Conservation (phyloP, 2,888 invertebrate species). For the Apodemia zela region DNA sequence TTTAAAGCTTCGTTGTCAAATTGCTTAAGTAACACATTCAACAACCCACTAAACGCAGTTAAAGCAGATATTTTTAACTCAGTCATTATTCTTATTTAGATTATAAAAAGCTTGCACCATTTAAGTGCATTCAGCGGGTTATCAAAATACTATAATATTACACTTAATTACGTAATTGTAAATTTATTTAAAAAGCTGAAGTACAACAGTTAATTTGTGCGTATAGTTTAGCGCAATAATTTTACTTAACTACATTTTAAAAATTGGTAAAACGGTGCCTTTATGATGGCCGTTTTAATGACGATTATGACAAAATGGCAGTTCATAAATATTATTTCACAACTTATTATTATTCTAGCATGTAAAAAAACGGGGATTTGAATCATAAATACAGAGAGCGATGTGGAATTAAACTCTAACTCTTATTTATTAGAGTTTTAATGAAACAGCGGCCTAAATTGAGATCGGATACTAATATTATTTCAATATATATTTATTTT, state of each 20-base stretch:
- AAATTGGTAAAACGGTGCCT: neutral
- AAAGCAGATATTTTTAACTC: no score
- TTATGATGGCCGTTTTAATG: neutral
- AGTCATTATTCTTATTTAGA: no score
- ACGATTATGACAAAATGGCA: neutral
- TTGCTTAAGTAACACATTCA: slow-evolving; percentile 3
- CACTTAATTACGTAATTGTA: slow-evolving; percentile 11
- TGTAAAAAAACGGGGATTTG: neutral
- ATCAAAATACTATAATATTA: slow-evolving; percentile 1
- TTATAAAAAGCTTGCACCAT: neutral
- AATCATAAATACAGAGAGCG: neutral
- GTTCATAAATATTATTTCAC: neutral
- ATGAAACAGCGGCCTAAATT: no score
- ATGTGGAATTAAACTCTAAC: no score
- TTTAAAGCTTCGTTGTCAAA: slow-evolving; percentile 13
- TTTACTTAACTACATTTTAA: neutral
- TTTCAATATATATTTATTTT: no score
- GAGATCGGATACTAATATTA: no score
- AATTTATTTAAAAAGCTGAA: slow-evolving; percentile 21
- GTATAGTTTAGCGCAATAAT: neutral
- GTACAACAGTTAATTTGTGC: slow-evolving; percentile 11
- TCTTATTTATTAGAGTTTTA: no score
- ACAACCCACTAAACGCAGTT: slow-evolving; percentile 5
- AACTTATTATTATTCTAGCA: neutral
- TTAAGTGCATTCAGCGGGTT: slow-evolving; percentile 9